Base-by-base conservation (phyloP, 2,113 vertebrate species). In the Boulengerochromis microlepis region DNA sequence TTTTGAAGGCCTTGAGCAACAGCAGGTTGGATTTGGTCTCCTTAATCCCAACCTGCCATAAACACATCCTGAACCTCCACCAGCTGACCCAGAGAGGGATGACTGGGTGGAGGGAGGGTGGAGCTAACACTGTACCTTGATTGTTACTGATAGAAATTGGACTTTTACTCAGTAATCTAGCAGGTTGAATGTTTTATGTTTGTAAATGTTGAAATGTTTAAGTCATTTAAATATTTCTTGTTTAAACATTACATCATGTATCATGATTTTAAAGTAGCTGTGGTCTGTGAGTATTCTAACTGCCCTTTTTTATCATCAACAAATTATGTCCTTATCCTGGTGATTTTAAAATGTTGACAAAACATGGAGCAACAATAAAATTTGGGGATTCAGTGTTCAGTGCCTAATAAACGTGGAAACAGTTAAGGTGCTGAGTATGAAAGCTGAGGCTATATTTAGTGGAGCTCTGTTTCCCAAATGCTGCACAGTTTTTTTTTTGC, bases 1-100 rank as follows among this genome's bases (percentile, higher is more conserved):
- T 95, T 93, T 86, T 84, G 88, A 87, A 94, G 91, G 93, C 90
- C 85, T 94, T 95, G 91, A 93, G 88, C 95, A 94, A 92, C 91
- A 92, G 93, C 87, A 83, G 93, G 84, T 84, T 89, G 86, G 87
- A 91, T 93, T 88, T 88, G 74, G 91, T 89, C 57, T 93, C 84
- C 87, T 87, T 95, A 94, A 95, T 95, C 95, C 92, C 89, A 87
- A 69, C 87, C 90, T 90, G 84, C 89, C 86, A 78, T 86, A 88
- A 95, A 94, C 84, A 91, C 45, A n/a, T 95, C 89, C 87, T 86
- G 87, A 71, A 83, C 82, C 86, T 83, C 86, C 85, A 64, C 74
- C 24, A 2, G 57, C 87, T 83, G 78, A 90, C 86, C 83, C 57
- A 31, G 45, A 13, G 71, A 78, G 24, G 16, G 16, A 47, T 47